Percentiles rank a stretch among this genome's conserved stretches.
Evolutionary conservation across 2,113 vertebrate genomes (phyloP).

Genomic region (Cinclus mexicanus): DNA sequence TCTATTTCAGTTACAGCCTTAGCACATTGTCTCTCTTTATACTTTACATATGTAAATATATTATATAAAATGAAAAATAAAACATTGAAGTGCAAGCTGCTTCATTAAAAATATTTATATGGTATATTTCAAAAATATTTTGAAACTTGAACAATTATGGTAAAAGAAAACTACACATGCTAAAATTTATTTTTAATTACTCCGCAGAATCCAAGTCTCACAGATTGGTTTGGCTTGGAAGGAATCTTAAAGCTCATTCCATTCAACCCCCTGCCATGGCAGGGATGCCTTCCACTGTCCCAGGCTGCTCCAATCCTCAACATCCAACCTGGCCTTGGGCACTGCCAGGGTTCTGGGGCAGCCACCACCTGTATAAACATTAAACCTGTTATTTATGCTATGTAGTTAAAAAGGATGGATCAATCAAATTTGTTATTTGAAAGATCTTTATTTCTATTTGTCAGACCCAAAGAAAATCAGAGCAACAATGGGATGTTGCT

Average conservation of each 20-base stretch:
- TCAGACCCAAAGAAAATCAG: background rate
- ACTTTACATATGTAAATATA: background rate
- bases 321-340: accelerated
- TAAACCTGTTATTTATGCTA: background rate
- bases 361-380: background rate
- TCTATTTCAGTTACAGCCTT: constrained; percentile 38
- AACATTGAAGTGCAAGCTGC: background rate
- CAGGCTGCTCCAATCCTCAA: background rate
- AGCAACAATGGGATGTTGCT: background rate
- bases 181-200: background rate
- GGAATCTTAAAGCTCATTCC: no score
- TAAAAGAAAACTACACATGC: background rate
- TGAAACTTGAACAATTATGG: background rate
- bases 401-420: background rate
- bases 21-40: constrained; percentile 7
- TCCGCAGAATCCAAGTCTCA: background rate
- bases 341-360: background rate
- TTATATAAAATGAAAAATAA: background rate
- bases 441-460: background rate
- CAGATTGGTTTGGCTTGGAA: background rate
- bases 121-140: background rate
- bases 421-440: background rate
- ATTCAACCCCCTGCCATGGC: background rate
- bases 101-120: background rate
- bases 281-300: background rate